Evolutionary conservation across 2,113 vertebrate species (phyloP).

Genomic region (Nibea coibor): DNA sequence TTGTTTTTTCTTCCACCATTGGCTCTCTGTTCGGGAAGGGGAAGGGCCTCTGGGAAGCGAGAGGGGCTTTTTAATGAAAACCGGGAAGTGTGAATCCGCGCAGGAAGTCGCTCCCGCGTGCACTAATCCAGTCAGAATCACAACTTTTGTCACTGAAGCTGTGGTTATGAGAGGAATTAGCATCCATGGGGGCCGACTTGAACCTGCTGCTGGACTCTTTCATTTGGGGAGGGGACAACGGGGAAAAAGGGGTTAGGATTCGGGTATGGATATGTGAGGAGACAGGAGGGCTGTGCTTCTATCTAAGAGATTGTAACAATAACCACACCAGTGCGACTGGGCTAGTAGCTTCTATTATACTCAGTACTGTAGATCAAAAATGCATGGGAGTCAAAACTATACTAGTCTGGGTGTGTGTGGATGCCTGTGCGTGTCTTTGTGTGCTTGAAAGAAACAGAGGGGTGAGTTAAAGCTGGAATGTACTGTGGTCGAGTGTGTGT

Average conservation of each 20-base stretch:
- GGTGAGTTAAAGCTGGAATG: constrained; percentile 76
- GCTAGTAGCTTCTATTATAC: constrained; percentile 85
- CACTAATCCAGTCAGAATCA: constrained; percentile 41
- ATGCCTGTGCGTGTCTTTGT: constrained; percentile 42
- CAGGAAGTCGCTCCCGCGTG: constrained; percentile 44
- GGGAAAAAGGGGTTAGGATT: constrained; percentile 16
- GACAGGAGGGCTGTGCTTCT: constrained; percentile 75
- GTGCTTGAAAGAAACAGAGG: constrained; percentile 48
- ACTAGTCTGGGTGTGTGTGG: constrained; percentile 76
- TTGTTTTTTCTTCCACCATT: constrained; percentile 62
- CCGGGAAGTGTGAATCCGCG: background rate
- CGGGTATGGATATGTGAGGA: constrained; percentile 21
- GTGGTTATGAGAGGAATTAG: constrained; percentile 38
- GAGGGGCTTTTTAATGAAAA: constrained; percentile 48
- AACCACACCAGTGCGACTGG: constrained; percentile 84
- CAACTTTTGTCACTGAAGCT: constrained; percentile 23
- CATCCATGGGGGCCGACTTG: constrained; percentile 30
- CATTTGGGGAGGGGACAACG: constrained; percentile 3
- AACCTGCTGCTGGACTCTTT: constrained; percentile 41
- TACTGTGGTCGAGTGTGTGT: constrained; percentile 79
- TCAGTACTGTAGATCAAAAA: constrained; percentile 83
- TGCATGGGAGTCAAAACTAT: constrained; percentile 82
- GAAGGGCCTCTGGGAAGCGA: constrained; percentile 51
- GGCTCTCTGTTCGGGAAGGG: constrained; percentile 63
- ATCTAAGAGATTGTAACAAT: constrained; percentile 86